These are phyloP conservation scores for Thalassophryne amazonica DNA, from an alignment of 2,797 vertebrate genomes.

Conservation along the genomic window DNA sequence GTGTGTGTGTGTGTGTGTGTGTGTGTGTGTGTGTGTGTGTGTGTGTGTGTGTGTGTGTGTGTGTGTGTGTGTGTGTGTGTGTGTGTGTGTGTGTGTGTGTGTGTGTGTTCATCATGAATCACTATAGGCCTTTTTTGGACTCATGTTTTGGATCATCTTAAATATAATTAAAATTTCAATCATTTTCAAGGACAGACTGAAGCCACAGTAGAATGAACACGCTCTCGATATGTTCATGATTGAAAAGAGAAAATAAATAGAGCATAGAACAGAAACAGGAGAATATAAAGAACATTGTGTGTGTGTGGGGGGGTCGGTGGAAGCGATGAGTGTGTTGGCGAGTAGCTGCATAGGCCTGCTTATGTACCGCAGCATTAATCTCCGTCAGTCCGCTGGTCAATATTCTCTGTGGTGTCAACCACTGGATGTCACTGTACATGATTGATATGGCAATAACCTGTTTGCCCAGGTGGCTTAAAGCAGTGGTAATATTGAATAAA, in stretches of 20 bases:
- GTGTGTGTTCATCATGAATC: constrained; percentile 15
- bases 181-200: constrained; percentile 10
- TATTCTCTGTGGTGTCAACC: constrained; percentile 65
- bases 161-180: constrained; percentile 4
- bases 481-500: constrained; percentile 62
- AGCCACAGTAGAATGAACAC: background rate
- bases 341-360: constrained; percentile 25
- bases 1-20: too few relatives aligned
- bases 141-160: constrained; percentile 3
- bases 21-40: too few relatives aligned
- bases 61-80: background rate
- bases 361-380: constrained; percentile 58
- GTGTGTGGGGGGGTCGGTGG: constrained; percentile 22
- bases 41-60: too few relatives aligned
- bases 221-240: constrained; percentile 2
- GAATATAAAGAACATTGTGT: constrained; percentile 18
- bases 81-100: background rate
- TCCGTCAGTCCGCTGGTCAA: constrained; percentile 70
- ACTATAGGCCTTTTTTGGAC: constrained; percentile 6
- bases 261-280: constrained; percentile 1
- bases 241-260: constrained; percentile 9
- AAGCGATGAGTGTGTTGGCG: constrained; percentile 18
- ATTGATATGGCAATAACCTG: constrained; percentile 77
- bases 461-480: constrained; percentile 67
- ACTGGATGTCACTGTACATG: constrained; percentile 60